Evolutionary conservation across 2,113 vertebrate species (phyloP), one percentile per base, ranked within the genome.

Genomic region (Pachyramphus minor): DNA sequence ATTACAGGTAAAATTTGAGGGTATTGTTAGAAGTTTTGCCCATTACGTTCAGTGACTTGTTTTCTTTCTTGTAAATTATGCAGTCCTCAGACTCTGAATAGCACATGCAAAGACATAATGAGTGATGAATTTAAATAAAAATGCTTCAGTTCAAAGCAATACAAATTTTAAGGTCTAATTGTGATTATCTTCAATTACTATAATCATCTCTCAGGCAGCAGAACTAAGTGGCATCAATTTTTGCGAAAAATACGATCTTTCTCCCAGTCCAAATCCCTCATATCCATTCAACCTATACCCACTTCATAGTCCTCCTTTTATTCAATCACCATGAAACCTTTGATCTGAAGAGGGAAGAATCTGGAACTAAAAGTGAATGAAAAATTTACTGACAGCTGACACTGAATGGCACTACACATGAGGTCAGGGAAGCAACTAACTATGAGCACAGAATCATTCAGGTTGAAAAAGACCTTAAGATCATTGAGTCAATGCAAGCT

Each of bases 91-190:
- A 87, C 21, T 69, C 21, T 21, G 15, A 91, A 14, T 19, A 56
- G 41, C 17, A 76, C 27, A 69, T 20, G 49, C 59, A 76, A 95
- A 83, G 37, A 71, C 74, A 82, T 53, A 69, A 87, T n/a, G 30
- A 84, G 39, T 33, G 13, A 75, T 6, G 1, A 76, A 89, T 87
- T 93, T 91, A 72, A 89, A 94, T 76, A 72, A 95, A 87, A 97
- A 83, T n/a, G 28, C 15, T 68, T 73, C 47, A 28, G 47, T 88
- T 86, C 63, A 84, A 87, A 82, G 53, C 64, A 75, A 60, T 64
- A 75, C 25, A 81, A 52, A 91, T 89, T 37, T 87, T 56, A 93
- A 84, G 52, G 56, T 59, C 73, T 88, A 90, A 95, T 6, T 64
- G 66, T 45, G 28, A 77, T 84, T 56, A 42, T 41, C 28, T 78